Conservation (phyloP, 2,113 vertebrate genomes). For the Apus apus region DNA sequence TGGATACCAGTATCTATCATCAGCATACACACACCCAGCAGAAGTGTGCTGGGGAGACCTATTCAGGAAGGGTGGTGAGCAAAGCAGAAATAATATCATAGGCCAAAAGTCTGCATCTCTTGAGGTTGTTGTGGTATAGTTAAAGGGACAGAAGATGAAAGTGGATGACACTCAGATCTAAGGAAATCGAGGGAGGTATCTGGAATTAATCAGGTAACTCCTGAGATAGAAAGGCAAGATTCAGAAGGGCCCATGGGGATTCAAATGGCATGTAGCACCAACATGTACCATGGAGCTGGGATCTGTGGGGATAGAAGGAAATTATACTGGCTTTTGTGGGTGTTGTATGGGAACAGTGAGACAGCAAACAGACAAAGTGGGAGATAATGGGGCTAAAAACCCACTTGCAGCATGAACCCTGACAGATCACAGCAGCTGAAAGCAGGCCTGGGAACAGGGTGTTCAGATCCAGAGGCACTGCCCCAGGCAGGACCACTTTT, state of each 20-base stretch:
- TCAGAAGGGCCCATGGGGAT: rapidly evolving
- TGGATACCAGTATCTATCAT: not conserved
- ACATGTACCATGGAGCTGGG: not conserved
- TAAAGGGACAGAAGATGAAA: not conserved
- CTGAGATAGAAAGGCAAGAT: not conserved
- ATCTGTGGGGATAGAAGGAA: rapidly evolving
- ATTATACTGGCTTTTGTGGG: not conserved
- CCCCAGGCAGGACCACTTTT: not conserved
- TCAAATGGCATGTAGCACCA: not conserved
- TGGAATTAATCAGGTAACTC: not conserved
- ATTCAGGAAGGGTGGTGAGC: not conserved
- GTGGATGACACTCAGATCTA: not conserved
- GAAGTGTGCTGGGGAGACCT: not conserved
- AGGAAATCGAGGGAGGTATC: not conserved
- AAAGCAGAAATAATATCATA: not conserved
- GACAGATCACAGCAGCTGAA: not conserved
- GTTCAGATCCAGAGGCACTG: rapidly evolving
- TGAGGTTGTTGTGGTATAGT: not conserved
- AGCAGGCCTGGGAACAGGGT: not conserved
- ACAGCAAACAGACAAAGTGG: not conserved
- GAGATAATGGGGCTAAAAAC: not conserved
- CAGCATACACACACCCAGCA: not conserved
- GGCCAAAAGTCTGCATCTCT: not conserved
- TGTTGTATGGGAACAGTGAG: not conserved
- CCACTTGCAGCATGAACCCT: not conserved